Evolutionary conservation across 2,797 vertebrate species (phyloP), one percentile per base, ranked within the genome.

Genomic region (Loris lydekkerianus): DNA sequence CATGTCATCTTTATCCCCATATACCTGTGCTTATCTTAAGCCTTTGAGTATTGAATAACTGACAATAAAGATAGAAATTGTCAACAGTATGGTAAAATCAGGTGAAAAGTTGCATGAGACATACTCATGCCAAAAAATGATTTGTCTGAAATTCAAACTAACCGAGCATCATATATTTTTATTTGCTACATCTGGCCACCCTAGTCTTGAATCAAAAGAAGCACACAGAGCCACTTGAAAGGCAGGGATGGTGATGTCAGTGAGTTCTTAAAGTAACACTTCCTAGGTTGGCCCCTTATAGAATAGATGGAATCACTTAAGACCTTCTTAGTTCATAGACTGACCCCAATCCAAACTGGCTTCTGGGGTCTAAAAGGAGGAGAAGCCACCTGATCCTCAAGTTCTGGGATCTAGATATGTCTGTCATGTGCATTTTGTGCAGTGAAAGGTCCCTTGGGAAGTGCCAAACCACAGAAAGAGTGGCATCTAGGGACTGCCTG

Each of bases 21-120:
- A 82, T 72, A 83, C 8, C 29, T 91, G 65, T 77, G 58, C 27
- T 75, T 93, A 21, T 8, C 34, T 53, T 94, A 97, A 85, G 11
- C 21, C 89, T 95, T 93, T 37, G 69, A 80, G 89, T 67, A 60
- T 34, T 94, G 83, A 86, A 87, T 18, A 95, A 87, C 96, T 73
- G 96, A 73, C 49, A 67, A 73, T 86, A 96, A 97, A 95, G 34
- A 53, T 70, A 69, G 88, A 93, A 91, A 94, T 43, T 91, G 67
- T 76, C 73, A 96, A 20, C 21, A 94, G 60, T 0, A 37, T 89
- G 49, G 17, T 73, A 25, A 94, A 94, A 83, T n/a, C 20, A 80
- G 40, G 29, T 58, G 46, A 84, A 77, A 83, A 72, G 17, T 89
- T 91, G 3, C 65, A n/a, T 69, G 10, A 88, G 53, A 84, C 46